Evolutionary conservation across 2,888 invertebrate species (phyloP), one percentile per base, ranked within the genome.

Genomic region (Eupithecia tripunctaria): DNA sequence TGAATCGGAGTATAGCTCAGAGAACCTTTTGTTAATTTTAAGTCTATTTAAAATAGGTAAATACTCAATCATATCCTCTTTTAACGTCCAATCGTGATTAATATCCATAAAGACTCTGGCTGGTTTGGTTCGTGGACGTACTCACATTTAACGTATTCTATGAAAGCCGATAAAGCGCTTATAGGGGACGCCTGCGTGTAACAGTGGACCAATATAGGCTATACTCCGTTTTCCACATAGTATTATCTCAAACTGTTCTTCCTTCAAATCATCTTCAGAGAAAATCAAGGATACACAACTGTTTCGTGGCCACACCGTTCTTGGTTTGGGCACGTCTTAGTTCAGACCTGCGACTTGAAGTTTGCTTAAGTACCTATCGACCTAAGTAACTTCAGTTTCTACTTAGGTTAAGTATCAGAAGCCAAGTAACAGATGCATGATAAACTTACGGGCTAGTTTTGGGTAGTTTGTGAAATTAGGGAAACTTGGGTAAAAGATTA

Each of bases 351-450:
- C 59, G 75, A 72, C 75, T 72, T 60, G 74, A 67, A 75, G 75
- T 75, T 75, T 70, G 47, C 65, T 59, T 72, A 75, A 75, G 75
- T 75, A 75, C 70, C 72, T 70, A 75, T 75, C 75, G 75, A 75
- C 67, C 75, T 75, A 65, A 75, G 72, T 70, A 43, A 75, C 67
- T 75, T 75, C 43, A 74, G 71, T 47, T 67, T 64, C 70, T 68
- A 75, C 75, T 75, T 75, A 68, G 38, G 69, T 69, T 74, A 74
- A 70, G 72, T 75, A 75, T 75, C 67, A 70, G 66, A 71, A 56
- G 71, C 67, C 69, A 75, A 67, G 74, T 64, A 71, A 67, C 72
- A 75, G 72, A 67, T 75, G 75, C 70, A 72, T 72, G 75, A 66
- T 74, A 25, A 68, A 71, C 62, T 71, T 72, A 71, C 60, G 8